Evolutionary conservation across 2,888 invertebrate species (phyloP).

Genomic region (Lepidonotus clava): DNA sequence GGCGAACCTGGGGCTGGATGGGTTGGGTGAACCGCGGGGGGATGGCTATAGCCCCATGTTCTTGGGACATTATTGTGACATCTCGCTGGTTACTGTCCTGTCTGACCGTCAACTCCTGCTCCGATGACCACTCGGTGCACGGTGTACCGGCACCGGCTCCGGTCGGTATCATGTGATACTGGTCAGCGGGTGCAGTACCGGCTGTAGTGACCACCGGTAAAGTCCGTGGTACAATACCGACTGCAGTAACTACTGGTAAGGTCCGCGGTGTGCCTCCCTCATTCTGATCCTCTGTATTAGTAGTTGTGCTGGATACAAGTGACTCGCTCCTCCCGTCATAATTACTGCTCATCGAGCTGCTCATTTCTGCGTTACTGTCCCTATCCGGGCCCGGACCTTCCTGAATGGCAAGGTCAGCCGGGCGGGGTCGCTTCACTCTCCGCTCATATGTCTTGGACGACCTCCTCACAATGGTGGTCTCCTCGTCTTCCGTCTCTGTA

Average conservation of each 20-base stretch:
- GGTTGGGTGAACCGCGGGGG: conserved; percentile 41
- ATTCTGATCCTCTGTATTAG: background rate
- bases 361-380: background rate
- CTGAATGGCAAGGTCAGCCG: background rate
- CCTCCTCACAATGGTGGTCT: conserved; percentile 19
- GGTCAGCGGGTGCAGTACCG: too few relatives aligned
- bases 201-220: background rate
- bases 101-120: background rate
- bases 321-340: background rate
- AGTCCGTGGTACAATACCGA: too few relatives aligned
- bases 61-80: background rate
- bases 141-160: background rate
- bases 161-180: too few relatives aligned
- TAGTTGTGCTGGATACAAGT: background rate
- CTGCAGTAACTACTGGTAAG: background rate
- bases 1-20: conserved; percentile 66
- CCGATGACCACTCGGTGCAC: conserved; percentile 17
- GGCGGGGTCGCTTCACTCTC: background rate
- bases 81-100: background rate
- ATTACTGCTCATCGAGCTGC: background rate
- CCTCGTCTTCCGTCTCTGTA: conserved; percentile 46
- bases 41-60: background rate
- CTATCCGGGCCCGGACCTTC: background rate
- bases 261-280: background rate
- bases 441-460: conserved; percentile 22